phyloP scores from a whole-genome alignment of 2,113 vertebrate genomes.

The Esox niger region DNA sequence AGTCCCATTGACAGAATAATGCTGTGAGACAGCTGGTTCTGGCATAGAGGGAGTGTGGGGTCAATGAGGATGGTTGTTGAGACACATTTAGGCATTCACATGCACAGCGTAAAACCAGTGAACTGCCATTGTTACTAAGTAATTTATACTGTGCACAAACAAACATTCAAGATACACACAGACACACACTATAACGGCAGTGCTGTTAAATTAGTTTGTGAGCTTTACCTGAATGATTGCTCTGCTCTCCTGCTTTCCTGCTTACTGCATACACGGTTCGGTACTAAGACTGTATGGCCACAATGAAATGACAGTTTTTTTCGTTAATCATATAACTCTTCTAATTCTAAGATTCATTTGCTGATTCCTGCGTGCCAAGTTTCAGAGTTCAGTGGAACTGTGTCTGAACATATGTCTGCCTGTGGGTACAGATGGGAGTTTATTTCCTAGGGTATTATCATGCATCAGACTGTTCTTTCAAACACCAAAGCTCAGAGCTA shows the following conservation, averaged over 20 bases:
- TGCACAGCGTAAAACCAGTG: constrained; percentile 6
- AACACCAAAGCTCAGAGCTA: too few species aligned
- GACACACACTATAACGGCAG: neutral
- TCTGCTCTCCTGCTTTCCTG: neutral
- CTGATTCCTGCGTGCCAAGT: too few species aligned
- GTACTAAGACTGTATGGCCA: too few species aligned
- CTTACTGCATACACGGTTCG: neutral
- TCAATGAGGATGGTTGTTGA: neutral
- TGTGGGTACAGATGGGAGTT: too few species aligned
- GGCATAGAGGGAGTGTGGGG: neutral
- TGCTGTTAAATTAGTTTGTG: neutral
- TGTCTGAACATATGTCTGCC: too few species aligned
- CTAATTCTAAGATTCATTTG: too few species aligned
- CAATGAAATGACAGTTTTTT: too few species aligned
- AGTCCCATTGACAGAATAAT: constrained; percentile 23
- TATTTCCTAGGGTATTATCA: too few species aligned
- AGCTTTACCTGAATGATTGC: neutral
- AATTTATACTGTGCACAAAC: neutral
- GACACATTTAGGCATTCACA: neutral
- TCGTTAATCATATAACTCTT: too few species aligned
- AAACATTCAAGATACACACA: neutral
- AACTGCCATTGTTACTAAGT: neutral
- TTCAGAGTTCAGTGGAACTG: too few species aligned
- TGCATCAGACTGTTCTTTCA: too few species aligned
- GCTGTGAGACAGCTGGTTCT: neutral